These are phyloP conservation scores for Scolopax mira DNA, from an alignment of 2,113 vertebrate genomes.

Conservation along the genomic window DNA sequence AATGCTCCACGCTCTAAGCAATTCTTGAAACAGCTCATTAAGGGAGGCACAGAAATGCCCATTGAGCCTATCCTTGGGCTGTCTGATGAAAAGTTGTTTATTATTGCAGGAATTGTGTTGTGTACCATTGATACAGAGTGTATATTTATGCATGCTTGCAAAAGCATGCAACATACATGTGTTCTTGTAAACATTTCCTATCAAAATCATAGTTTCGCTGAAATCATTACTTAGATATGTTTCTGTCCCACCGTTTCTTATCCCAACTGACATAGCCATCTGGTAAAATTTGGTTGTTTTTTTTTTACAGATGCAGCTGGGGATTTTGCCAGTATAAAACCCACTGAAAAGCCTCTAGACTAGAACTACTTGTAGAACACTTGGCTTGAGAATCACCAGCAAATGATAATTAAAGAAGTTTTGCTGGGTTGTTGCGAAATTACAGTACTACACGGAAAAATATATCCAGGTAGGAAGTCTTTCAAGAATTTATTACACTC, in stretches of 20 bases:
- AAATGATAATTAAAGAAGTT: not conserved
- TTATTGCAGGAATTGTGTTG: not conserved
- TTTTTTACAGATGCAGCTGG: not conserved
- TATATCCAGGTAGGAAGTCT: not conserved
- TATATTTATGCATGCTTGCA: not conserved
- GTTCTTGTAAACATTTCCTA: not conserved
- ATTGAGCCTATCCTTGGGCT: not conserved
- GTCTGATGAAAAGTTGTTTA: not conserved
- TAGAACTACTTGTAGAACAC: not conserved
- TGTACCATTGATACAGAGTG: not conserved
- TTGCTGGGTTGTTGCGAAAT: not conserved
- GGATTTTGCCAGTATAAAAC: not conserved
- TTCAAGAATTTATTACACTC: not conserved
- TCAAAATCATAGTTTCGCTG: not conserved
- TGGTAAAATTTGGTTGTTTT: not conserved
- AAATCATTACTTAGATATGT: not conserved
- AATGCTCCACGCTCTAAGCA: not conserved
- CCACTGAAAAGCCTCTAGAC: not conserved
- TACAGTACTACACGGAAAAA: not conserved
- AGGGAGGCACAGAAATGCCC: not conserved
- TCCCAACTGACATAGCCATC: not conserved
- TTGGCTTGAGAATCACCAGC: not conserved
- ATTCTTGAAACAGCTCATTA: not conserved
- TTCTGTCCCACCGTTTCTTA: not conserved
- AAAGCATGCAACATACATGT: rapidly evolving